Base-by-base conservation (phyloP, 2,888 invertebrate species). In the Pediacus dermestoides region DNA sequence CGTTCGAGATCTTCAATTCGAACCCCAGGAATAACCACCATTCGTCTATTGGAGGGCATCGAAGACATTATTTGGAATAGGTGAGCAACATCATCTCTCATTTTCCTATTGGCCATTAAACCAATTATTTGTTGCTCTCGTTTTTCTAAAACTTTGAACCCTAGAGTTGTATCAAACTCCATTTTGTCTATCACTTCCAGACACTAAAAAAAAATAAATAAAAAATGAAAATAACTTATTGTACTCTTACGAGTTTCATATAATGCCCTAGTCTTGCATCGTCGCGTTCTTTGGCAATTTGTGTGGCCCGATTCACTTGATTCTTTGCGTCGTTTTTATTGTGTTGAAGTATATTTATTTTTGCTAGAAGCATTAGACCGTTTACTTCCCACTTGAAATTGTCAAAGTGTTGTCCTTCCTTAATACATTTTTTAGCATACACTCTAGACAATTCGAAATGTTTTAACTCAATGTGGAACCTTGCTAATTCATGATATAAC, bases 11-110 rank as follows among this genome's bases (percentile, higher is more conserved):
- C 42, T 8, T 42, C 36, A 6, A 44, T 37, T 34, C 48, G 35
- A 9, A 64, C 55, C 13, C 74, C 74, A 0, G 74, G 75, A 67
- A 74, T 71, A 6, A 74, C 67, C 1, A 71, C 70, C 54, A 75
- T 60, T 36, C 74, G 57, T 26, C 74, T 55, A 2, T 58, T 55
- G 0, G 70, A 58, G 0, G 74, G 72, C 44, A 74, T 66, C 1
- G 64, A 64, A 1, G 68, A 56, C 71, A 75, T 74, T 38, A 66
- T 60, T 14, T 66, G 63, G 50, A 74, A 68, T 2, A 75, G 57
- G 49, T 65, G 66, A 2, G 70, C 63, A 21, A 70, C 68, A 30
- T 70, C 65, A 2, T 62, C 57, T 39, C 70, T 73, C 58, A 71
- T 61, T 6, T 67, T 62, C 2, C 56, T 48, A 1, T 54, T 59